Evolutionary conservation across 2,797 vertebrate species (phyloP).

Genomic region (Enteromius mattozi): DNA sequence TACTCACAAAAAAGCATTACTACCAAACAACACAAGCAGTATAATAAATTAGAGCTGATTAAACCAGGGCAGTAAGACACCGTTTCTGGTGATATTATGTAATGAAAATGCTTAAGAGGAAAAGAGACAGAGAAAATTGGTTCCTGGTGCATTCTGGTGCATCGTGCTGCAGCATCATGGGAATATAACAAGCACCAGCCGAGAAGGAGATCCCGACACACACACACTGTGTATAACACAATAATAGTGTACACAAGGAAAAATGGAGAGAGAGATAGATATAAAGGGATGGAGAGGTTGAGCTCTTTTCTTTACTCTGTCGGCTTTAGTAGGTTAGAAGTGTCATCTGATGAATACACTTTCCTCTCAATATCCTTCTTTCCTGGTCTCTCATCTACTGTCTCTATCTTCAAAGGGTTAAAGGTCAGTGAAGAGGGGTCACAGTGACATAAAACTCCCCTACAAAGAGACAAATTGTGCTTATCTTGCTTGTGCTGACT

Average conservation of each 20-base stretch:
- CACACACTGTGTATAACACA: background rate
- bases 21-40: slow-evolving; percentile 39
- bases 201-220: slow-evolving; percentile 62
- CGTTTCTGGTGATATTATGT: slow-evolving; percentile 43
- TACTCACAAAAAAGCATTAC: slow-evolving; percentile 7
- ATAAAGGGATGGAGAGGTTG: background rate
- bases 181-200: slow-evolving; percentile 69
- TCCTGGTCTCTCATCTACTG: background rate
- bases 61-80: slow-evolving; percentile 21
- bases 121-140: slow-evolving; percentile 41
- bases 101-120: slow-evolving; percentile 38
- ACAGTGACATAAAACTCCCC: background rate
- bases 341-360: background rate
- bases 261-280: background rate
- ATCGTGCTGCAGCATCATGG: slow-evolving; percentile 78
- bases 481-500: background rate
- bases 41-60: slow-evolving; percentile 61
- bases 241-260: background rate
- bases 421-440: slow-evolving; percentile 3
- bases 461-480: slow-evolving; percentile 29
- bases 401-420: background rate
- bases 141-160: slow-evolving; percentile 76
- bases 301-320: background rate
- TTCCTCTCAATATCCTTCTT: background rate
- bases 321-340: background rate